Conservation (phyloP, 2,888 invertebrate species). For the Nomada ferruginata region DNA sequence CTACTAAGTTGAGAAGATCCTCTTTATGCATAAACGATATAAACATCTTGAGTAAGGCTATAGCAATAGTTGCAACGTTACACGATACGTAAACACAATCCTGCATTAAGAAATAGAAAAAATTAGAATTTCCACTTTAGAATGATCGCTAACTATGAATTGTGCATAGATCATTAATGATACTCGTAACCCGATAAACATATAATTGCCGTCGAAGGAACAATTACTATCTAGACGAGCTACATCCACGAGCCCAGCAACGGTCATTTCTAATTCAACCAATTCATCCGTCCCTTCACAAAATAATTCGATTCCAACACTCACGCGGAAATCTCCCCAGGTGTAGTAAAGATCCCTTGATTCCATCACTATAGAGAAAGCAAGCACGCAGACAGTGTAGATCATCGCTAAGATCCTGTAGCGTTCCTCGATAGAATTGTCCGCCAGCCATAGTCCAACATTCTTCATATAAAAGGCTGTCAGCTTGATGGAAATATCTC, state of each 20-base stretch:
- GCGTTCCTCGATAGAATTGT: slow-evolving; percentile 42
- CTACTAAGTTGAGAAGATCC: slow-evolving; percentile 42
- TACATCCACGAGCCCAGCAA: no score
- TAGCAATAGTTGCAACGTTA: slow-evolving; percentile 54
- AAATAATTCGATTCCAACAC: slow-evolving; percentile 25
- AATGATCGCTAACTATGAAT: no score
- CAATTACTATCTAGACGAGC: no score
- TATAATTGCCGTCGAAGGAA: no score
- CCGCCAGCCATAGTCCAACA: slow-evolving; percentile 69
- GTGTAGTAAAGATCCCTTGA: slow-evolving; percentile 63
- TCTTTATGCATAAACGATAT: slow-evolving; percentile 49
- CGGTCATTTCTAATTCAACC: no score
- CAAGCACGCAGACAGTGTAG: slow-evolving; percentile 54
- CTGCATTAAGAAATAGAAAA: slow-evolving; percentile 50
- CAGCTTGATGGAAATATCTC: slow-evolving; percentile 37
- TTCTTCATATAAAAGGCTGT: slow-evolving; percentile 68
- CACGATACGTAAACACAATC: slow-evolving; percentile 55
- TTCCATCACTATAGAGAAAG: slow-evolving; percentile 43
- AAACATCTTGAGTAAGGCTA: slow-evolving; percentile 59
- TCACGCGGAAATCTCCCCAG: slow-evolving; percentile 68
- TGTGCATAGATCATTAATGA: no score
- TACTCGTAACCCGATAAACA: no score
- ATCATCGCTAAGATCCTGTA: slow-evolving; percentile 47
- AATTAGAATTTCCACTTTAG: neutral
- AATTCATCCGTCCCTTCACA: no score